These are phyloP conservation scores for Euclidia mi DNA, from an alignment of 2,888 invertebrate genomes.

Conservation along the genomic window DNA sequence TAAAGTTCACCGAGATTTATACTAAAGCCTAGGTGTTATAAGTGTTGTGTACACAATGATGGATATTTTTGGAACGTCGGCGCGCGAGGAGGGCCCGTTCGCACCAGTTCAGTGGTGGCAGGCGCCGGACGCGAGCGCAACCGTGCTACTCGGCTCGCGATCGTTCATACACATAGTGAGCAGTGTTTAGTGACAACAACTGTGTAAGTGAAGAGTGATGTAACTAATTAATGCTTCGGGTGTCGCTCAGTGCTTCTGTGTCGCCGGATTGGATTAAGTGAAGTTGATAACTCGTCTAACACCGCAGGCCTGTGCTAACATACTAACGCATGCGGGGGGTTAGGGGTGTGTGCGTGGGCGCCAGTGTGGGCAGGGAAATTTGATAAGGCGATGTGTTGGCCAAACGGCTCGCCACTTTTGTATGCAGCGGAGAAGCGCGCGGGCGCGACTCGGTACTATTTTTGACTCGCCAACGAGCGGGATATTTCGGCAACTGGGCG, in stretches of 20 bases:
- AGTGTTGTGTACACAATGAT: slow-evolving; percentile 87
- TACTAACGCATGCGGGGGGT: slow-evolving; percentile 81
- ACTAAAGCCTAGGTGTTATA: slow-evolving; percentile 82
- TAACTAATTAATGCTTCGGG: slow-evolving; percentile 68
- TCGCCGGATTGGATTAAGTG: slow-evolving; percentile 70
- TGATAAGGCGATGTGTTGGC: slow-evolving; percentile 84
- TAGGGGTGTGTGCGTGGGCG: slow-evolving; percentile 73
- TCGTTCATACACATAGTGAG: slow-evolving; percentile 59
- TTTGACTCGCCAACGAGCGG: slow-evolving; percentile 78
- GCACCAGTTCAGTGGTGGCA: slow-evolving; percentile 75
- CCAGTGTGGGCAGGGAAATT: slow-evolving; percentile 86
- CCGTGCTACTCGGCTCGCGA: slow-evolving; percentile 60
- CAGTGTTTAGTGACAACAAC: slow-evolving; percentile 66
- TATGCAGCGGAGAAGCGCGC: slow-evolving; percentile 78
- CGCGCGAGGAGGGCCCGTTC: slow-evolving; percentile 66
- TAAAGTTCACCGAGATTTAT: slow-evolving; percentile 79
- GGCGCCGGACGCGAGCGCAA: slow-evolving; percentile 70
- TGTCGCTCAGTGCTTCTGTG: slow-evolving; percentile 79
- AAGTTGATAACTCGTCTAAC: slow-evolving; percentile 65
- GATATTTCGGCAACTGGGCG: slow-evolving; percentile 70
- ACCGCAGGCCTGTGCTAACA: slow-evolving; percentile 80
- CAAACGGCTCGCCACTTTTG: slow-evolving; percentile 82
- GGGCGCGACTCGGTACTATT: slow-evolving; percentile 78
- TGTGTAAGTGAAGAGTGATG: slow-evolving; percentile 85
- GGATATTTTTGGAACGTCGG: slow-evolving; percentile 83